Base-by-base conservation (phyloP, 1,140 invertebrate species). In the Drosophila tristis region DNA sequence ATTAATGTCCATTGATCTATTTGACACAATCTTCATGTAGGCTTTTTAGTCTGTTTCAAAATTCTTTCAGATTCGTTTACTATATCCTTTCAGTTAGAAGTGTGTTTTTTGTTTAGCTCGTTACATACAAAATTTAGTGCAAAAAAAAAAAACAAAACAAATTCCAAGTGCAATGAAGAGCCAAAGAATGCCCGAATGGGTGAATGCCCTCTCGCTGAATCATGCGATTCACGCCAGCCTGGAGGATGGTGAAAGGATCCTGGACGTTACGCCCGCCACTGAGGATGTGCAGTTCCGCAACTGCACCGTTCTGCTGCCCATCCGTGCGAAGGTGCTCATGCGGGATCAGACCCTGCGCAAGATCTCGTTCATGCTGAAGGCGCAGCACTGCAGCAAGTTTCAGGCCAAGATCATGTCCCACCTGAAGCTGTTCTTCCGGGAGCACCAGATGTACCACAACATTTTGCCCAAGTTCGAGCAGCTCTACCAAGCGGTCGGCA, bases 281-380 rank as follows among this genome's bases (percentile, higher is more conserved):
- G 64, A 77, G 7, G 47, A 56, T 4, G 63, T 77, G 1, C 74
- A 77, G 26, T 77, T 47, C 20, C 64, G 74, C 2, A 77, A 77
- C 45, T 71, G 74, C 25, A 71, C 74, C 0, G 11, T 71, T 4
- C 53, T 77, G 0, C 5, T 77, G 31, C 74, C 74, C 5, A 63
- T 77, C 9, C 31, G 26, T n/a, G 74, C 63, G 7, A 68, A 62
- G 11, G 48, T 77, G 7, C 51, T 54, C 15, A 31, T 39, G 15
- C 23, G n/a, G 8, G 58, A 77, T 45, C 31, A 16, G 2, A 39
- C 74, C 1, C 20, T 70, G 1, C 35, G 39, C 13, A 77, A 48
- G 7, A 7, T 70, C 7, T 67, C 63, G 23, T 85, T 78, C 23
- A 57, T 87, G 16, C 43, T 87, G 13, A 87, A 87, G 64, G 79